Evolutionary conservation across 2,888 invertebrate genomes (phyloP), one percentile per base, ranked within the genome.

Genomic region (Conomelus anceps): DNA sequence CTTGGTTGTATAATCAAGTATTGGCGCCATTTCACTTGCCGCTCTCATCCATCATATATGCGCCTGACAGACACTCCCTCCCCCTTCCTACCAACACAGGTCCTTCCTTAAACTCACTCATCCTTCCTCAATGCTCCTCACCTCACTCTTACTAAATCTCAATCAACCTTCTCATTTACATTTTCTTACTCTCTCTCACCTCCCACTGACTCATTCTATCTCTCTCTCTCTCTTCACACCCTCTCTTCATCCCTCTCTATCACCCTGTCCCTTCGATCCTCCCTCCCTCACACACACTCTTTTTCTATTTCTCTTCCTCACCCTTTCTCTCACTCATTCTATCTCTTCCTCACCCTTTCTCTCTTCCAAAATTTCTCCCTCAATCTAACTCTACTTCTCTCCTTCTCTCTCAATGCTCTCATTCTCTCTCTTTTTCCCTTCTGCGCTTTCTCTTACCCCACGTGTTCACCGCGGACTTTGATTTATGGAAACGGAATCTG

Each of bases 1-100:
- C 63, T 63, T n/a, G 63, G 63, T 63, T 63, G 23, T 86, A 86
- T 86, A 86, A 86, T 86, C 86, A 86, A 86, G 86, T 86, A 86
- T 86, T 26, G 86, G 86, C 86, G 86, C 86, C 86, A 23, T n/a
- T n/a, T 86, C 86, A 86, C 86, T 26, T 22, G 86, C 29, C 29
- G 23, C 13, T 86, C 23, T 29, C 86, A 86, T 86, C 86, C 86
- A 86, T 86, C 86, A 86, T 86, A 63, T 63, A 86, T 86, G 86
- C 86, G 29, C 9, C 86, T 86, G 86, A 86, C 86, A 86, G 86
- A 3, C 29, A 7, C 86, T 22, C 26, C n/a, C 24, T 23, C 86
- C 22, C 86, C 3, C 26, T n/a, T 23, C 86, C 24, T 1, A 63
- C 63, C 13, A 17, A 17, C 1, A 34, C 17, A 34, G 17, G 34